Base-by-base conservation (phyloP, 1,140 invertebrate species). In the Philaenus spumarius region DNA sequence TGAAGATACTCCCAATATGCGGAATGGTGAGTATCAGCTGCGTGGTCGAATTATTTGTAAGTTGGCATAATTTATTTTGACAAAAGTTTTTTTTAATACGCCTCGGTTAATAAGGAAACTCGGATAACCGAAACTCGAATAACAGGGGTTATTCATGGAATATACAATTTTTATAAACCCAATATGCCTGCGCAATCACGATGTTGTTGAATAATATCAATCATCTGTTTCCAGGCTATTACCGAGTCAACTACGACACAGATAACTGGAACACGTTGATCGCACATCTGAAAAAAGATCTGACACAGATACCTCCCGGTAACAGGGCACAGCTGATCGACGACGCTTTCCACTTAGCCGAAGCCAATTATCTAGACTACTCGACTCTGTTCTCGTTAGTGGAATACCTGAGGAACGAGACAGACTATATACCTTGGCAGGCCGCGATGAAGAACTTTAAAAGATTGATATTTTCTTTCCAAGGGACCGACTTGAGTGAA, bases 261-360 rank as follows among this genome's bases (percentile, higher is more conserved):
- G 62, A 68, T 1, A 85, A 85, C 64, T 90, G 87, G 88, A 65
- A 74, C 24, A 66, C 76, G 0, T 69, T 90, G 0, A 78, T 77
- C n/a, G 63, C 75, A 5, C 76, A 77, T 6, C 73, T 85, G 0
- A 77, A 76, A 42, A 66, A 66, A 0, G 48, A 74, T 11, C 73
- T 76, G 0, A 48, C 76, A 57, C 69, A 73, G 2, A 78, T 82
- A 20, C 59, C 72, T 15, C 65, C 70, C 4, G 73, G 86, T 0
- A 87, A 87, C 55, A 78, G 87, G 40, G 90, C 88, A 0, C 86
- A 90, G 65, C 68, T 95, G 1, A 78, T 95, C 9, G 87, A 93
- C 64, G 91, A 95, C 72, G 79, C 88, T 1, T 82, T 93, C 66
- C 85, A 86, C 67, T 73, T 94, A 42, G 86, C 84, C 0, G 78